Base-by-base conservation (phyloP, 2,113 vertebrate species). In the Ascaphus truei region DNA sequence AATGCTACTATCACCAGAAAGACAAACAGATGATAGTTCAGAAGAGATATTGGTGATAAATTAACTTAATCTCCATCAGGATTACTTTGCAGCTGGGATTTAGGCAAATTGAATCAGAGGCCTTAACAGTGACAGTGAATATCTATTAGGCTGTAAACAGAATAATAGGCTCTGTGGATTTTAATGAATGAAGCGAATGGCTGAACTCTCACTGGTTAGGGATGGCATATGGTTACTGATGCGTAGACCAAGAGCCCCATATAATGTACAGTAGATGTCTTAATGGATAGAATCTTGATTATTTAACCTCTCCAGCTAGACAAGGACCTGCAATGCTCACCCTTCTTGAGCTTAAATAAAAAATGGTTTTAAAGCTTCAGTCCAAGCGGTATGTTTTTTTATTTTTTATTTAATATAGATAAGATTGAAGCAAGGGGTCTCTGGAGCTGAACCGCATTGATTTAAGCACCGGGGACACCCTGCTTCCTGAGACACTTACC, bases 31-130 rank as follows among this genome's bases (percentile, higher is more conserved):
- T 79, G 77, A 78, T 79, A 43, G 20, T 81, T 81, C 76, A 76
- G 63, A 71, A 68, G 72, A 80, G 78, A 82, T 92, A 88, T 84
- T 80, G 84, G 84, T 88, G 84, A 92, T 91, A 89, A 90, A 92
- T 89, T 92, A 86, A 80, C 58, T 76, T 93, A 90, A 91, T 92
- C 87, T 90, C 87, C 77, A 75, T 86, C 81, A 81, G 81, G 83
- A 90, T 92, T 87, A 85, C 85, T 89, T 79, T 83, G 75, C 83
- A 80, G 77, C 73, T 81, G 83, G 81, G 85, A 84, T 88, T 92
- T 89, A 87, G 78, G 82, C 83, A 88, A 92, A 92, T 89, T 92
- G 84, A 92, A 90, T 89, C 82, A 86, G 83, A 85, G 82, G 76
- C 74, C 76, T 87, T 83, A 80, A 81, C 80, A 81, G 88, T 88